These are phyloP conservation scores for Grallaria varia DNA, from an alignment of 2,113 vertebrate species.

Conservation along the genomic window DNA sequence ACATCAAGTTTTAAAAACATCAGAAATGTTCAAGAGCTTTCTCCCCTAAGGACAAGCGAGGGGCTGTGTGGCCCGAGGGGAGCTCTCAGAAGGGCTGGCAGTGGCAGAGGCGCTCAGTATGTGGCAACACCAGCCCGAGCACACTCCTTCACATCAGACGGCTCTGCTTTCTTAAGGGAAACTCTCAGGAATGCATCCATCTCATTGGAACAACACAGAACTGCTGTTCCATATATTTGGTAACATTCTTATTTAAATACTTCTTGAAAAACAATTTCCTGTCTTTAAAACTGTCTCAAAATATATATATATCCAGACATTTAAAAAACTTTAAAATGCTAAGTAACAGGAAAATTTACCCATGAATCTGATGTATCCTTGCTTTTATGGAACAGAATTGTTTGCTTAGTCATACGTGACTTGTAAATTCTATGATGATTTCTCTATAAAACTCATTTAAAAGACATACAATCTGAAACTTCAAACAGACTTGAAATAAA, in stretches of 20 bases:
- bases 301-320: background rate
- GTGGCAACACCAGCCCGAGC: background rate
- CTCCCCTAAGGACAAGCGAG: background rate
- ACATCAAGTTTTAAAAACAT: background rate
- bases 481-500: background rate
- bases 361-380: background rate
- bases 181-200: background rate
- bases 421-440: background rate
- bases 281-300: background rate
- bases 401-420: constrained; percentile 12
- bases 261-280: constrained; percentile 45
- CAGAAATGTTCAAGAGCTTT: background rate
- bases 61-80: background rate
- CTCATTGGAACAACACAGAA: background rate
- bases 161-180: background rate
- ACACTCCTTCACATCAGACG: background rate
- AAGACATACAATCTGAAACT: background rate
- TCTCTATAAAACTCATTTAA: background rate
- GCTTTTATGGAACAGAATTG: background rate
- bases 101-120: background rate
- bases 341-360: background rate
- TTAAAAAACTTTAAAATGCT: constrained; percentile 1
- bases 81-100: background rate
- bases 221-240: background rate
- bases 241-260: constrained; percentile 23